phyloP scores from a whole-genome alignment of 2,888 invertebrate species.

The Pemphredon lugubris region DNA sequence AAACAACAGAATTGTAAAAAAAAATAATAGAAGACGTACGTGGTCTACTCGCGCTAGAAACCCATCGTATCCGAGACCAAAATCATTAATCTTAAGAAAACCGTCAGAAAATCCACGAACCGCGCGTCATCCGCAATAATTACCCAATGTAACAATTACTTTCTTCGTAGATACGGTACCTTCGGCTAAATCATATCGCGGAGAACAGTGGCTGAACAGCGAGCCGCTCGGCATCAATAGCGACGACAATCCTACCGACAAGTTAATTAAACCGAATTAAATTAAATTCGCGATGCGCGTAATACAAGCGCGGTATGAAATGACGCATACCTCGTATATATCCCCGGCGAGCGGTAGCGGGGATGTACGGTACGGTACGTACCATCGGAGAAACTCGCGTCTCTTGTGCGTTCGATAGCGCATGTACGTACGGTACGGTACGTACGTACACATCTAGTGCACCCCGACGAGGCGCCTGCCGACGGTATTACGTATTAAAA shows the following conservation, averaged over 20 bases:
- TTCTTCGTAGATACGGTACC: no score
- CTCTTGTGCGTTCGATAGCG: conserved; percentile 55
- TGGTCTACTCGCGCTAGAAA: no score
- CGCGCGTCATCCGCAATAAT: no score
- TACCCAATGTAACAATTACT: no score
- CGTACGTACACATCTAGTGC: conserved; percentile 48
- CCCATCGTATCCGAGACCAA: no score
- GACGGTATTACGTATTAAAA: conserved; percentile 70
- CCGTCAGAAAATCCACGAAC: no score
- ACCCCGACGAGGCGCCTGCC: conserved; percentile 56
- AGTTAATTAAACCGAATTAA: conserved; percentile 18
- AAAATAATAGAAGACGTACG: no score
- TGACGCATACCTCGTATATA: conserved; percentile 2
- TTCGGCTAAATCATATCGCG: no score
- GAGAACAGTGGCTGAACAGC: conserved; percentile 14
- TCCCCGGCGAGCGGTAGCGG: neutral
- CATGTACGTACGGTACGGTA: conserved; percentile 33
- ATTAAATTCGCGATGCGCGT: conserved; percentile 20
- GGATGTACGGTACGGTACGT: conserved; percentile 9
- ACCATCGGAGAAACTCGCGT: conserved; percentile 41
- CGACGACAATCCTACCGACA: neutral
- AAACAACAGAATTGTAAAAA: no score
- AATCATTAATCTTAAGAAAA: no score
- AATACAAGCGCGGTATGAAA: conserved; percentile 11
- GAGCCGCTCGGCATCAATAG: neutral